These are phyloP conservation scores for Eumeta japonica DNA, from an alignment of 1,140 invertebrate genomes.

Conservation along the genomic window DNA sequence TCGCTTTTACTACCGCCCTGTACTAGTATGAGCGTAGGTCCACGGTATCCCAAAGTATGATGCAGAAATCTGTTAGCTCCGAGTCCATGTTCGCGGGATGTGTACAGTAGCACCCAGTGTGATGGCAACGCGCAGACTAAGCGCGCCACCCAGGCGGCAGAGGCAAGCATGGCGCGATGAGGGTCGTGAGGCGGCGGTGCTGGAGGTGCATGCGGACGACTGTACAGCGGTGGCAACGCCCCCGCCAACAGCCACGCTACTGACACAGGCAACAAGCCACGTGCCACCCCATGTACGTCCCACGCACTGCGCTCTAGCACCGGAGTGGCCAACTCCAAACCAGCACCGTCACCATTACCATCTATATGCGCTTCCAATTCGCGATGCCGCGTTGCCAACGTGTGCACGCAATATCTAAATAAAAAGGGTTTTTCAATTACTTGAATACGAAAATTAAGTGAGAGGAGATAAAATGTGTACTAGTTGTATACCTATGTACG, in stretches of 20 bases:
- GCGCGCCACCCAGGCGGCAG: conserved; percentile 63
- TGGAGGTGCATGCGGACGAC: conserved; percentile 48
- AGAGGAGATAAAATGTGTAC: conserved; percentile 1
- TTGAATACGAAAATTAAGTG: background rate
- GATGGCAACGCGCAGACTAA: conserved; percentile 66
- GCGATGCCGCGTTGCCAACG: conserved; percentile 74
- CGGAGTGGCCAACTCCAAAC: conserved; percentile 71
- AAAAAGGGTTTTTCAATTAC: background rate
- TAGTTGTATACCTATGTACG: conserved; percentile 75
- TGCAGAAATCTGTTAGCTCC: conserved; percentile 85
- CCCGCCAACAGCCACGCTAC: conserved; percentile 78
- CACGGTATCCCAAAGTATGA: conserved; percentile 78
- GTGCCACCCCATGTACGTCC: conserved; percentile 22
- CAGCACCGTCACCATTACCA: conserved; percentile 48
- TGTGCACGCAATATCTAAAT: conserved; percentile 66
- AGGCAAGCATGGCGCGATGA: conserved; percentile 29
- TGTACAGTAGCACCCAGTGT: conserved; percentile 84
- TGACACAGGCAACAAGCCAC: conserved; percentile 63
- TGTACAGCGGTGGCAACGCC: conserved; percentile 70
- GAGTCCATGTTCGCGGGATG: conserved; percentile 78
- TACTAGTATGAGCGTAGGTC: background rate
- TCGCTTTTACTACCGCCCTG: conserved; percentile 75
- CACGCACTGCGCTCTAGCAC: conserved; percentile 61
- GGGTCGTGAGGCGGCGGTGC: conserved; percentile 10
- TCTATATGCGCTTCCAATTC: conserved; percentile 58